Percentiles rank a stretch among this genome's conserved stretches.
These are phyloP conservation scores for Hylaeus volcanicus DNA, from an alignment of 1,140 invertebrate species.

Conservation along the genomic window DNA sequence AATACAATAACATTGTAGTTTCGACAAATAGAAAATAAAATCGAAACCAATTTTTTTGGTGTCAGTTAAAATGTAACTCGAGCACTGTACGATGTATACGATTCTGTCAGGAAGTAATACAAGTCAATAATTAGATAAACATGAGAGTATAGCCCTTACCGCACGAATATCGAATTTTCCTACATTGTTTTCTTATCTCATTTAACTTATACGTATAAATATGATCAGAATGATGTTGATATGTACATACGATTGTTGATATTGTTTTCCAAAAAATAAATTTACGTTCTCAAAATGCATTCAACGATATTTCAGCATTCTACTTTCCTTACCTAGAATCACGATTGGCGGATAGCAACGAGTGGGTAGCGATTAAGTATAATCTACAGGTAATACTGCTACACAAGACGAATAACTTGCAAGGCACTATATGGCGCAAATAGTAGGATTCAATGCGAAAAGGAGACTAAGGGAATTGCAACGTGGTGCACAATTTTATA, in stretches of 20 bases:
- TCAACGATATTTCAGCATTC: constrained; percentile 28
- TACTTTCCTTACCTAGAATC: constrained; percentile 62
- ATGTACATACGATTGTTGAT: neutral
- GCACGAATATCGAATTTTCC: too few species aligned
- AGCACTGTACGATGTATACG: too few species aligned
- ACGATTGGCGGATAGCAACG: constrained; percentile 55
- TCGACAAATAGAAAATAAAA: too few species aligned
- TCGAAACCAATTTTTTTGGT: too few species aligned
- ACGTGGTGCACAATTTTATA: neutral
- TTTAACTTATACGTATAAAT: too few species aligned
- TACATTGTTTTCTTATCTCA: too few species aligned
- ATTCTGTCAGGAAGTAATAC: neutral
- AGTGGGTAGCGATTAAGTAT: constrained; percentile 45
- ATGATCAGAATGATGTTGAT: too few species aligned
- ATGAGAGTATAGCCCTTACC: too few species aligned
- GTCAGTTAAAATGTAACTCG: too few species aligned
- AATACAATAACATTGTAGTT: too few species aligned
- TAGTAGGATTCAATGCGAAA: neutral
- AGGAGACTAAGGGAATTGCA: neutral
- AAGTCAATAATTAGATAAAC: neutral
- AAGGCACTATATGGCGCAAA: constrained; percentile 18
- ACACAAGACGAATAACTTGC: constrained; percentile 20
- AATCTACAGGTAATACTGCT: constrained; percentile 41
- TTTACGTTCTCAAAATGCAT: constrained; percentile 28
- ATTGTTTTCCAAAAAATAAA: neutral